Conservation (phyloP, 2,797 vertebrate genomes). For the Onychomys torridus region DNA sequence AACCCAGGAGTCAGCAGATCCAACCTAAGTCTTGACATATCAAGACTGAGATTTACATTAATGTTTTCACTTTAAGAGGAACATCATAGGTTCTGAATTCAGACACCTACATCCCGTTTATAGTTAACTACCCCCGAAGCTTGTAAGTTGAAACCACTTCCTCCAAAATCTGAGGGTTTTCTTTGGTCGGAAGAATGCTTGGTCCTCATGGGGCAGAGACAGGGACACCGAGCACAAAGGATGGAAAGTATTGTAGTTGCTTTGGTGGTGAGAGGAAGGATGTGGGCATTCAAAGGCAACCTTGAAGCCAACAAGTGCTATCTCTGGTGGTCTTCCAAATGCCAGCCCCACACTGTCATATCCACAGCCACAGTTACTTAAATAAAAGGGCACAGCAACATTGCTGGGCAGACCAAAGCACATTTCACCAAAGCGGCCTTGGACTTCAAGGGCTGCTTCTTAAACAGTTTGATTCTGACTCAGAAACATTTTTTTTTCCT, state of each 20-base stretch:
- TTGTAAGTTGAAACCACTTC: conserved; percentile 81
- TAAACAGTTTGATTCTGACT: conserved; percentile 42
- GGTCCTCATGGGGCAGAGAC: not conserved
- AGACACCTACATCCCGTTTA: conserved; percentile 63
- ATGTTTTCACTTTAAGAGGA: conserved; percentile 52
- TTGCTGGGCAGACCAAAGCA: conserved; percentile 34
- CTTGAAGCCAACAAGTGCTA: conserved; percentile 81
- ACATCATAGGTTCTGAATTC: conserved; percentile 77
- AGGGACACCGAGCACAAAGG: conserved; percentile 47
- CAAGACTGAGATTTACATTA: conserved; percentile 36
- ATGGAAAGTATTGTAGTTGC: conserved; percentile 62
- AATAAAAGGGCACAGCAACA: conserved; percentile 54
- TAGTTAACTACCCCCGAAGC: conserved; percentile 67
- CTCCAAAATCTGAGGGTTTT: conserved; percentile 65
- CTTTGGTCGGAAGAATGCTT: conserved; percentile 68
- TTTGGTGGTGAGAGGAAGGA: conserved; percentile 82
- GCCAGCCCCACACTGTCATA: conserved; percentile 27
- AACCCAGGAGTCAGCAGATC: not conserved
- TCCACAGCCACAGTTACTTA: conserved; percentile 32
- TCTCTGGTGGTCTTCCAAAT: conserved; percentile 75
- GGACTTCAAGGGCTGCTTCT: conserved; percentile 60
- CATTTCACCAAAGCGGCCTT: conserved; percentile 62
- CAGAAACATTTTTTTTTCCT: conserved; percentile 63
- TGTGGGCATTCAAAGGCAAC: conserved; percentile 82
- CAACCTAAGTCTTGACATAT: conserved; percentile 1